phyloP scores from a whole-genome alignment of 2,888 invertebrate genomes.

The Plemyria rubiginata region DNA sequence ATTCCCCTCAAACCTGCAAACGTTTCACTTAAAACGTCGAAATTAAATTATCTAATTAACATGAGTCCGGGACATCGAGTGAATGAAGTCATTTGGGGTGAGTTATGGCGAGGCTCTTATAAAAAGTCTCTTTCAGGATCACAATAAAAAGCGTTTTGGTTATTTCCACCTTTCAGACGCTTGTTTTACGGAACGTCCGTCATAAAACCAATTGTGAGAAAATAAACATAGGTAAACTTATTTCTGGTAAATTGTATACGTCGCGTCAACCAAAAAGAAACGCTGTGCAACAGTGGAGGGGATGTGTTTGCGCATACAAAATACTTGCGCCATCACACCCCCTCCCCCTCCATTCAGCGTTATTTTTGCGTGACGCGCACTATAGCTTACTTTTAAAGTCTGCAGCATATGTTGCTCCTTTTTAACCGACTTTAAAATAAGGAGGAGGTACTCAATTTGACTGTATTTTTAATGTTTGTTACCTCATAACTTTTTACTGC shows the following conservation, averaged over 20 bases:
- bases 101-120: slow-evolving; percentile 60
- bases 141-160: slow-evolving; percentile 52
- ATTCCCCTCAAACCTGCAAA: slow-evolving; percentile 49
- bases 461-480: no score
- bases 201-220: slow-evolving; percentile 20
- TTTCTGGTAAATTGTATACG: not conserved
- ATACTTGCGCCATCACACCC: no score
- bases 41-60: slow-evolving; percentile 70
- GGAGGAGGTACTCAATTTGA: no score
- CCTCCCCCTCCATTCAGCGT: no score
- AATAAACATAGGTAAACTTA: not conserved
- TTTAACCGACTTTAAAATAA: no score
- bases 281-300: no score
- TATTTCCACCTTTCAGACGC: slow-evolving; percentile 46
- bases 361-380: no score
- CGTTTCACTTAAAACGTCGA: slow-evolving; percentile 58
- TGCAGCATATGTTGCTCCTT: no score
- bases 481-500: no score
- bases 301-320: no score
- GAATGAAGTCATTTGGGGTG: slow-evolving; percentile 63
- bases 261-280: no score
- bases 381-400: no score
- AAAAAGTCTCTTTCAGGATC: slow-evolving; percentile 52
- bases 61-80: slow-evolving; percentile 60
- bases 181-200: slow-evolving; percentile 27